Evolutionary conservation across 2,888 invertebrate species (phyloP).

Genomic region (Drosophila anomalata): DNA sequence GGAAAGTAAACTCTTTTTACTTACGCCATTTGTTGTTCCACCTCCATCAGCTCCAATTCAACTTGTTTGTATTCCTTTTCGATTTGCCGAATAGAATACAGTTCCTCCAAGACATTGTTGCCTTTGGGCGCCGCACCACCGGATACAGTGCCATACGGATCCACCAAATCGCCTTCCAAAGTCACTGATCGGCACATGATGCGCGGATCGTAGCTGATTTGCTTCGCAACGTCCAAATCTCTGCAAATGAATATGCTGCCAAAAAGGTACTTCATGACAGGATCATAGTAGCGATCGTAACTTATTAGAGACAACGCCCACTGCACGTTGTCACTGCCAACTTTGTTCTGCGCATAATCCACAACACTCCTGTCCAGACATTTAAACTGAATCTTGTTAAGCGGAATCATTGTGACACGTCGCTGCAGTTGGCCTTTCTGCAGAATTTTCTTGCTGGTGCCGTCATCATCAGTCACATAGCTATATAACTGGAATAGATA

Average conservation of each 20-base stretch:
- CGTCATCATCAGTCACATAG: conserved; percentile 94
- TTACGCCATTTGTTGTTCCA: conserved; percentile 76
- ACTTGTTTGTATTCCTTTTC: conserved; percentile 83
- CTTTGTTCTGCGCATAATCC: conserved; percentile 86
- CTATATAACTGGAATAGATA: conserved; percentile 89
- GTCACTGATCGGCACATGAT: conserved; percentile 91
- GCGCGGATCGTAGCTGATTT: conserved; percentile 90
- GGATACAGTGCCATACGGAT: conserved; percentile 94
- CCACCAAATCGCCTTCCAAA: conserved; percentile 95
- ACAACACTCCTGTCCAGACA: conserved; percentile 87
- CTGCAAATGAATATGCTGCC: conserved; percentile 93
- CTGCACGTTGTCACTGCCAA: conserved; percentile 91
- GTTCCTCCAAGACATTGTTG: conserved; percentile 86
- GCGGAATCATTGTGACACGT: conserved; percentile 94
- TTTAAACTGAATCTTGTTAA: conserved; percentile 92
- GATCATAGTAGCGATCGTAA: conserved; percentile 87
- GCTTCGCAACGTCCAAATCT: conserved; percentile 91
- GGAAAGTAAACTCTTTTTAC: background rate
- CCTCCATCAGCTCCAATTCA: conserved; percentile 82
- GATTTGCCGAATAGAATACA: conserved; percentile 85
- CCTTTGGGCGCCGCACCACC: conserved; percentile 91
- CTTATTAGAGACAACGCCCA: conserved; percentile 91
- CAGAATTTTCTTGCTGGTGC: conserved; percentile 92
- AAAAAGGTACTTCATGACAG: conserved; percentile 95
- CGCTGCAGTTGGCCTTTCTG: conserved; percentile 91